Percentiles rank a stretch among this genome's conserved stretches.
Evolutionary conservation across 1,140 invertebrate genomes (phyloP).

Genomic region (Ladona fulva): DNA sequence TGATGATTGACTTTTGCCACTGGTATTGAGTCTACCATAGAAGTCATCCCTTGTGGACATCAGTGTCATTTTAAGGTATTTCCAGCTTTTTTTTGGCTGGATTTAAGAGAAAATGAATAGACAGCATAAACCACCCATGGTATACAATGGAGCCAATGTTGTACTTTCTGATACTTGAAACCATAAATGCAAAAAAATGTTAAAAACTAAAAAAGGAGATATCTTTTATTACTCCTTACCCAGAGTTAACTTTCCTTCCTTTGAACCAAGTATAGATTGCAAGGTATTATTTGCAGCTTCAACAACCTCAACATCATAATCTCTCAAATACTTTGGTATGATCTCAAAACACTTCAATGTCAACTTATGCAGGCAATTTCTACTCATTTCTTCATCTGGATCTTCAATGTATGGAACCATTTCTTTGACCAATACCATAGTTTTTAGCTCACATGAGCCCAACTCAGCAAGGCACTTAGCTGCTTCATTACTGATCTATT

Average conservation of each 20-base stretch:
- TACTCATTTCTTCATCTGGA: neutral
- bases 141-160: too few species aligned
- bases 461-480: neutral
- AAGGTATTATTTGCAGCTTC: neutral
- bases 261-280: neutral
- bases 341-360: neutral
- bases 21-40: too few species aligned
- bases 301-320: neutral
- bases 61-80: too few species aligned
- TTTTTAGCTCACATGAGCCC: neutral
- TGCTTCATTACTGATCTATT: neutral
- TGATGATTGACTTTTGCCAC: too few species aligned
- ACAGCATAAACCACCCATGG: too few species aligned
- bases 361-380: neutral
- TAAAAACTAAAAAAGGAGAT: too few species aligned
- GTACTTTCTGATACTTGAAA: too few species aligned
- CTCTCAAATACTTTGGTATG: neutral
- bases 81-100: too few species aligned
- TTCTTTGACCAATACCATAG: neutral
- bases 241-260: neutral
- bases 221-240: neutral
- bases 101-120: too few species aligned
- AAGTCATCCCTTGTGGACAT: too few species aligned
- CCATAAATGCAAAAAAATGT: too few species aligned
- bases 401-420: neutral